These are phyloP conservation scores for Cheilosia vernalis DNA, from an alignment of 2,888 invertebrate species.

Conservation along the genomic window DNA sequence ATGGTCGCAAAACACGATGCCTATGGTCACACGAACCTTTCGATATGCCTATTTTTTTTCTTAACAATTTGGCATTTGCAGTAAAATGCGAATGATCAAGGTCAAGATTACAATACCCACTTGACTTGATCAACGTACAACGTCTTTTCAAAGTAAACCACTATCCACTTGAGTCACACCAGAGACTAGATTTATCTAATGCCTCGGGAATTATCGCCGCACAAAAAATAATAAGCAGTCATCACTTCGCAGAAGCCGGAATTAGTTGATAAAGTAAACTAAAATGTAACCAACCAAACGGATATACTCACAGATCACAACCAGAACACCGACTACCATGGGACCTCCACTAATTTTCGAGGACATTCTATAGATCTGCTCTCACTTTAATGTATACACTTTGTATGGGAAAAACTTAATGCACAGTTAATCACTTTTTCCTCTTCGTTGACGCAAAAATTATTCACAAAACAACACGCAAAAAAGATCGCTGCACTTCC, in stretches of 20 bases:
- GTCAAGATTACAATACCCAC: neutral
- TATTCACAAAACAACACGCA: neutral
- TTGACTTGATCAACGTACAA: neutral
- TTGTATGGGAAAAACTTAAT: neutral
- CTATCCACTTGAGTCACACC: neutral
- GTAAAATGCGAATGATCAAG: neutral
- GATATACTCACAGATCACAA: slow-evolving; percentile 54
- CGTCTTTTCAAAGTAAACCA: slow-evolving; percentile 6
- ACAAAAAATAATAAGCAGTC: no score
- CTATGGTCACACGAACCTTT: no score
- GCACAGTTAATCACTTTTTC: slow-evolving; percentile 10
- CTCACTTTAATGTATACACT: neutral
- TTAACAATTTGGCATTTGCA: no score
- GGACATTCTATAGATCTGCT: slow-evolving; percentile 6
- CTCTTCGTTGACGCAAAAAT: neutral
- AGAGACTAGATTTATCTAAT: neutral
- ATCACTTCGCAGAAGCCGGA: no score
- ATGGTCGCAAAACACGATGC: no score
- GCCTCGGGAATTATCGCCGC: no score
- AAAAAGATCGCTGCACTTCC: slow-evolving; percentile 32
- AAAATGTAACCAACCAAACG: neutral
- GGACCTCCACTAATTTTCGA: slow-evolving; percentile 11
- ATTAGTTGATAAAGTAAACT: neutral
- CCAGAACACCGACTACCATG: slow-evolving; percentile 15
- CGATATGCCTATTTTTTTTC: no score